Percentiles rank a stretch among this genome's conserved stretches.
Conservation (phyloP, 1,140 invertebrate species). For the Thaumetopoea pityocampa region DNA sequence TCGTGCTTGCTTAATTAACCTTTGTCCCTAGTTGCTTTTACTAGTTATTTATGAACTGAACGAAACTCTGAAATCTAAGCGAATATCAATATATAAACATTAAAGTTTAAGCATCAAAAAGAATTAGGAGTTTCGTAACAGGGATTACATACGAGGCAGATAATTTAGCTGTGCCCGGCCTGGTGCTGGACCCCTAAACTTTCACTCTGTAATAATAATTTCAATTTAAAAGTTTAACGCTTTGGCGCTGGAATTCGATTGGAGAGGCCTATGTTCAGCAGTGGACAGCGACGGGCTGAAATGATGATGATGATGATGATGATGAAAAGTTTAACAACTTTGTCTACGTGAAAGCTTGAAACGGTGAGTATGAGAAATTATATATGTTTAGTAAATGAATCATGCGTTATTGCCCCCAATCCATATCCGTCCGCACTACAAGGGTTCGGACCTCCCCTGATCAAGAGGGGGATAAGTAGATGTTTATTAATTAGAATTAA, state of each 20-base stretch:
- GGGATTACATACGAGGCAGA: slow-evolving; percentile 11
- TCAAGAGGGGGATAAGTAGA: too few species aligned
- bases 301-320: too few species aligned
- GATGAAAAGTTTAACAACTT: slow-evolving; percentile 35
- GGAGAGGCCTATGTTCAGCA: too few species aligned
- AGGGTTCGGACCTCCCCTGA: too few species aligned
- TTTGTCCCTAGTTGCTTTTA: too few species aligned
- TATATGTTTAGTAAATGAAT: slow-evolving; percentile 7
- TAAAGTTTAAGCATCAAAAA: slow-evolving; percentile 13
- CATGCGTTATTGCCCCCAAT: slow-evolving; percentile 7
- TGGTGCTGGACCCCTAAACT: slow-evolving; percentile 21
- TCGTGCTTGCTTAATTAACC: too few species aligned
- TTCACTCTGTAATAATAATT: slow-evolving; percentile 42
- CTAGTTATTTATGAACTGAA: too few species aligned
- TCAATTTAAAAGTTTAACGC: slow-evolving; percentile 52
- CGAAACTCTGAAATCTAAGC: background rate
- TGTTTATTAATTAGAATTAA: too few species aligned
- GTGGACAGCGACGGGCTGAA: too few species aligned
- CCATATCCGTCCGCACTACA: too few species aligned
- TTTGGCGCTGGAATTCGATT: too few species aligned
- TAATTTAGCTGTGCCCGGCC: slow-evolving; percentile 10
- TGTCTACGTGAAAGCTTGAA: slow-evolving; percentile 29
- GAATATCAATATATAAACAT: slow-evolving; percentile 3
- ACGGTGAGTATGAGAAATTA: slow-evolving; percentile 13
- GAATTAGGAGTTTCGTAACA: slow-evolving; percentile 10